A percentile compares a stretch with the other conserved stretches of the same genome.
Conservation (phyloP, 1,140 invertebrate species). For the Achroia grisella region DNA sequence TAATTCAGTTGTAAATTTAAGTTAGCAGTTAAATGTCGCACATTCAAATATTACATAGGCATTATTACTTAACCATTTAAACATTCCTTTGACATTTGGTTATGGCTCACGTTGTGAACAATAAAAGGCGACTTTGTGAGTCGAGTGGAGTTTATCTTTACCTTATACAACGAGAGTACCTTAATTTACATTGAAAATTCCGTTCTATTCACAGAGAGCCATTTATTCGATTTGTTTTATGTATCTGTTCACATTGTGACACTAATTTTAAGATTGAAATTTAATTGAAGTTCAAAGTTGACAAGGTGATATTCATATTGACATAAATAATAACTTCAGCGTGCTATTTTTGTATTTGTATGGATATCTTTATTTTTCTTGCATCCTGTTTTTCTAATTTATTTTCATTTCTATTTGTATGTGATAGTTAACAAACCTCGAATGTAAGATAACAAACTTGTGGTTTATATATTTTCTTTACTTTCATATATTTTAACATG, state of each 20-base stretch:
- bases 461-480: constrained; percentile 47
- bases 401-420: constrained; percentile 52
- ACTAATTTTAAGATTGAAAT: constrained; percentile 64
- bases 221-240: not conserved
- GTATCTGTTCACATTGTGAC: constrained; percentile 41
- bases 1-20: constrained; percentile 72
- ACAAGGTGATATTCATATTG: constrained; percentile 68
- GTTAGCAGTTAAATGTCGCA: constrained; percentile 69
- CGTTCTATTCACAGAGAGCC: not conserved
- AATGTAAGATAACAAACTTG: constrained; percentile 53
- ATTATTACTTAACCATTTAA: constrained; percentile 71
- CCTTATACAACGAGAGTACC: not conserved
- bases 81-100: constrained; percentile 70
- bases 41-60: constrained; percentile 68
- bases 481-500: constrained; percentile 26
- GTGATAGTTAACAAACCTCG: constrained; percentile 63
- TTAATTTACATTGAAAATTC: not conserved
- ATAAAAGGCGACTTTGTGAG: constrained; percentile 3
- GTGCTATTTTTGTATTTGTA: constrained; percentile 64
- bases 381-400: constrained; percentile 61
- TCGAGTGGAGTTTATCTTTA: constrained; percentile 7
- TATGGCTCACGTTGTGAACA: constrained; percentile 47
- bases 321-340: constrained; percentile 46
- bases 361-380: constrained; percentile 58
- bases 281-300: constrained; percentile 63